Base-by-base conservation (phyloP, 2,113 vertebrate species). In the Dromiciops gliroides region DNA sequence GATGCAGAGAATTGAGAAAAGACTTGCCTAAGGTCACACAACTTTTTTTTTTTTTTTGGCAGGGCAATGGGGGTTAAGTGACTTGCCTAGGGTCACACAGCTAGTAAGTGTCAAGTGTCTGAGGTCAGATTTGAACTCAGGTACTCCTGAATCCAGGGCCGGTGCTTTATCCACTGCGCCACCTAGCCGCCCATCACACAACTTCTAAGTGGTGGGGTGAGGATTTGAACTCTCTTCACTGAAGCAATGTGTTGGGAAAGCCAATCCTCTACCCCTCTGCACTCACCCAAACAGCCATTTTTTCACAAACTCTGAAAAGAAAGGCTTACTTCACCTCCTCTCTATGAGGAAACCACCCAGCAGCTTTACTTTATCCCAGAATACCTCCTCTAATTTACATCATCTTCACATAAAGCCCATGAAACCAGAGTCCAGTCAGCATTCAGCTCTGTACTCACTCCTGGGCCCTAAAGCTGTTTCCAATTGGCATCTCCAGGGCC, bases 391-490 rank as follows among this genome's bases (percentile, higher is more conserved):
- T 91, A 94, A 92, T 88, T 93, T 93, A 52, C 91, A 49, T 89
- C 25, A 90, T 75, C 67, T 92, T 7, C 92, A 83, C 50, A 51
- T 50, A 50, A 83, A 89, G 50, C 47, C 47, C 89, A 50, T 1
- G 51, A 96, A 93, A 67, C 51, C 90, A 75, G 75, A 0, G 50
- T 51, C 14, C 3, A 60, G 93, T 92, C 44, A 56, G 67, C 92
- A 51, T 51, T 51, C 90, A 91, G 60, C 28, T 89, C 25, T 51
- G 50, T 28, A 2, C 89, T 91, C 48, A 8, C n/a, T 91, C 67
- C 0, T 8, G 52, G 94, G 89, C 60, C 93, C 93, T 94, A 94
- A 93, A 96, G 94, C 95, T 95, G 93, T 89, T 98, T 95, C 93
- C 91, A 92, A 89, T 89, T 25, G 93, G 89, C 90, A 92, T 47